Evolutionary conservation across 1,140 invertebrate species (phyloP).

Genomic region (Micrasema longulum): DNA sequence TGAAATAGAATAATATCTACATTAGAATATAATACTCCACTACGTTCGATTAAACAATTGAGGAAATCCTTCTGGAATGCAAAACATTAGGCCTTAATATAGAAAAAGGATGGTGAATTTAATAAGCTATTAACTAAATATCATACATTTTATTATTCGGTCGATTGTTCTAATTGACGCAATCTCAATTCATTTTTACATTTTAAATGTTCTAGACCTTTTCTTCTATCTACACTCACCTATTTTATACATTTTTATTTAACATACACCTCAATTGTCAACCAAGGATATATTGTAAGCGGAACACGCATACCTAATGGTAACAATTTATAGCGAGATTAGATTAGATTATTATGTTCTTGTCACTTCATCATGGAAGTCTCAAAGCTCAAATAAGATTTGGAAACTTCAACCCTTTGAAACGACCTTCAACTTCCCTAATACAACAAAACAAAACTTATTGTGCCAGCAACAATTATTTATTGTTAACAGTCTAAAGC

Average conservation of each 20-base stretch:
- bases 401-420: too few relatives aligned
- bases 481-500: too few relatives aligned
- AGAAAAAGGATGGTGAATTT: constrained; percentile 29
- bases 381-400: constrained; percentile 30
- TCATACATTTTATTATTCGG: constrained; percentile 49
- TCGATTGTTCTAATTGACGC: constrained; percentile 52
- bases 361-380: constrained; percentile 15
- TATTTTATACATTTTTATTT: constrained; percentile 52
- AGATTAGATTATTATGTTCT: too few relatives aligned
- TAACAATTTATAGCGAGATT: constrained; percentile 21
- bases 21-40: constrained; percentile 40
- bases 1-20: constrained; percentile 54
- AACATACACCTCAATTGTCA: constrained; percentile 29
- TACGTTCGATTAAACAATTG: constrained; percentile 43
- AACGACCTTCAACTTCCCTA: too few relatives aligned
- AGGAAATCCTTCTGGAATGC: constrained; percentile 45
- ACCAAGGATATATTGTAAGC: constrained; percentile 23
- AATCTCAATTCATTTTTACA: constrained; percentile 50
- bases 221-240: constrained; percentile 52
- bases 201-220: constrained; percentile 49
- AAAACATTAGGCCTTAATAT: constrained; percentile 51
- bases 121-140: constrained; percentile 51
- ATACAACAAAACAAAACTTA: too few relatives aligned
- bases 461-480: too few relatives aligned
- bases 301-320: constrained; percentile 11